Percentiles rank a stretch among this genome's conserved stretches.
These are phyloP conservation scores for Drosophila nr. fundita DNA, from an alignment of 2,888 invertebrate genomes.

Conservation along the genomic window DNA sequence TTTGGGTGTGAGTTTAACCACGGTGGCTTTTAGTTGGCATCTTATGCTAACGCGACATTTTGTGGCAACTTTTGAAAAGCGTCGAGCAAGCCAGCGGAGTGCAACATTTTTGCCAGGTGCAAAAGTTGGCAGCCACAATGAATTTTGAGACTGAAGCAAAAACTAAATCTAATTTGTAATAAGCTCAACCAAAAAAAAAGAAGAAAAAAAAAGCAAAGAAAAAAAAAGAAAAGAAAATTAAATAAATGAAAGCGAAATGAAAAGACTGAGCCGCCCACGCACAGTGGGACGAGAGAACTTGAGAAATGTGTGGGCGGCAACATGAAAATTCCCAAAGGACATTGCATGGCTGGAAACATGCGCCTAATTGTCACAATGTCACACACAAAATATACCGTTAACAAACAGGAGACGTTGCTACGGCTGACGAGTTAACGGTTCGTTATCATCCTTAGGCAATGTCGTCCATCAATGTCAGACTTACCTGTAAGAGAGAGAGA, in stretches of 20 bases:
- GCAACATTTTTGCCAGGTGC: constrained; percentile 11
- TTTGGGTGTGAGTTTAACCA: constrained; percentile 18
- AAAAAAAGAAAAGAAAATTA: neutral
- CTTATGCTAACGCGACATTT: constrained; percentile 40
- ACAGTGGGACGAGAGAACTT: constrained; percentile 28
- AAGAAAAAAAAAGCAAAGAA: neutral
- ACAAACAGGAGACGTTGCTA: neutral
- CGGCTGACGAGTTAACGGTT: constrained; percentile 17
- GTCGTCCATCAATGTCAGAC: constrained; percentile 77
- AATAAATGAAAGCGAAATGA: constrained; percentile 1
- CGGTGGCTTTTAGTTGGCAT: constrained; percentile 40
- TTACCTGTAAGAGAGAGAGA: constrained; percentile 62
- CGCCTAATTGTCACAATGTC: constrained; percentile 27
- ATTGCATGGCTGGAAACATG: constrained; percentile 27
- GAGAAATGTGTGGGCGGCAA: constrained; percentile 24
- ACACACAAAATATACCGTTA: constrained; percentile 2
- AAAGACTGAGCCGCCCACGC: constrained; percentile 32
- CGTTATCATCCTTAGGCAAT: constrained; percentile 31
- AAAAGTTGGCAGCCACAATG: constrained; percentile 3
- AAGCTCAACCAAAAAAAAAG: constrained; percentile 1
- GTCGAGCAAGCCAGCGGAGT: neutral
- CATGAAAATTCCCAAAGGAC: constrained; percentile 32
- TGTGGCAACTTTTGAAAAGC: constrained; percentile 18
- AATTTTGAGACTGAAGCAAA: constrained; percentile 9
- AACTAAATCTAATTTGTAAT: constrained; percentile 65